phyloP scores from a whole-genome alignment of 2,113 vertebrate species.

The Arothron firmamentum region DNA sequence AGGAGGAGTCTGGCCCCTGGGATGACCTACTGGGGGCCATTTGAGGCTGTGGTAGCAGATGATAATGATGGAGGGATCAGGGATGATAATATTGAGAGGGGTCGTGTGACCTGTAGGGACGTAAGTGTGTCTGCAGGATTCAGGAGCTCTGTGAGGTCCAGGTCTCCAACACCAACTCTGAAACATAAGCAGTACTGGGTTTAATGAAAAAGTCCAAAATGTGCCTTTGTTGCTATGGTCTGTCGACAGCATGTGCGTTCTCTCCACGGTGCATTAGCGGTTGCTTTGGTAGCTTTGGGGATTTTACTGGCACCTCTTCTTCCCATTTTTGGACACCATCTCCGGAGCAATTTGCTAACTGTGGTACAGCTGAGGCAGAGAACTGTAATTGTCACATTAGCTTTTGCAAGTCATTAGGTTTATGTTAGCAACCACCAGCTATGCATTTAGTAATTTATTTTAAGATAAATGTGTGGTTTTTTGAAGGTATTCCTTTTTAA shows the following conservation, averaged over 20 bases:
- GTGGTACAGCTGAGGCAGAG: neutral
- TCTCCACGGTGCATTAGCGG: slow-evolving; percentile 4
- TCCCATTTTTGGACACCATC: neutral
- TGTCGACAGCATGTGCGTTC: neutral
- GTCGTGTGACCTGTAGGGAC: slow-evolving; percentile 3
- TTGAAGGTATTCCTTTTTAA: too few relatives aligned
- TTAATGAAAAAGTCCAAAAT: slow-evolving; percentile 56
- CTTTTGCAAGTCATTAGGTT: too few relatives aligned
- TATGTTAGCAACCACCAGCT: too few relatives aligned
- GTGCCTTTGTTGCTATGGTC: slow-evolving; percentile 48
- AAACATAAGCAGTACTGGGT: slow-evolving; percentile 85
- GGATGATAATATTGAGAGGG: slow-evolving; percentile 11
- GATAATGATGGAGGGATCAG: slow-evolving; percentile 5
- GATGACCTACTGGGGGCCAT: slow-evolving; percentile 68
- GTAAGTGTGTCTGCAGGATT: slow-evolving; percentile 8
- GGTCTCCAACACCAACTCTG: slow-evolving; percentile 71
- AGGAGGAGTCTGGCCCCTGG: slow-evolving; percentile 51
- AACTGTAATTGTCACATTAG: too few relatives aligned
- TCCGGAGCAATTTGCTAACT: too few relatives aligned
- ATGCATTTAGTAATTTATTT: too few relatives aligned
- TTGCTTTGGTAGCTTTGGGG: neutral
- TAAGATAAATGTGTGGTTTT: too few relatives aligned
- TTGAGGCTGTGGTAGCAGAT: slow-evolving; percentile 64
- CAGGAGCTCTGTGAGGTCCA: slow-evolving; percentile 27
- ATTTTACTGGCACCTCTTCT: neutral